Percentiles rank a stretch among this genome's conserved stretches.
phyloP scores from a whole-genome alignment of 2,113 vertebrate species.

The Oncorhynchus mykiss region DNA sequence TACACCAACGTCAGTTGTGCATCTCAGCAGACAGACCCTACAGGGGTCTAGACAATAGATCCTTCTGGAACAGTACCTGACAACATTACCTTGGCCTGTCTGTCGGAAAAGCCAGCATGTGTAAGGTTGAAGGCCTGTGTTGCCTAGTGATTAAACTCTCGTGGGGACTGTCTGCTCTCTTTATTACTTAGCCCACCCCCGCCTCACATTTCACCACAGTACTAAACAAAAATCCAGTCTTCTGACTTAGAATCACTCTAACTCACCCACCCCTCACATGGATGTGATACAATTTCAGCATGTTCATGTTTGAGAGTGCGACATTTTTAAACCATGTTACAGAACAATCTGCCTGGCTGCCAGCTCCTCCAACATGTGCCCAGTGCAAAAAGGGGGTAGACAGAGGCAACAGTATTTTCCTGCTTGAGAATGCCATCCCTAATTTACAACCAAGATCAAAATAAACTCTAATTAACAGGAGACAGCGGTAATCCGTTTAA shows the following conservation, averaged over 20 bases:
- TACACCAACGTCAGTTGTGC: conserved; percentile 5
- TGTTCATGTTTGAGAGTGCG: conserved; percentile 12
- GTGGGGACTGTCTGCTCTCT: background rate
- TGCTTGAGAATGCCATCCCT: conserved; percentile 13
- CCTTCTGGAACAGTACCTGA: background rate
- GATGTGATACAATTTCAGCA: background rate
- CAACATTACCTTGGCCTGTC: background rate
- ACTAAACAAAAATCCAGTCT: background rate
- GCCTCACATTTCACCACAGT: background rate
- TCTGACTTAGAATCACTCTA: background rate
- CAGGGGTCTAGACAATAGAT: background rate
- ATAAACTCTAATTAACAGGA: conserved; percentile 48
- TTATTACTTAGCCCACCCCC: background rate
- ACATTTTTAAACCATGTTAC: conserved; percentile 32
- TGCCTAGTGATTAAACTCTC: conserved; percentile 5
- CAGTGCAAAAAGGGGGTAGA: background rate
- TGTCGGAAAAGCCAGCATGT: background rate
- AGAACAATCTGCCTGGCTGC: conserved; percentile 36
- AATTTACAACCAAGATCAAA: conserved; percentile 31
- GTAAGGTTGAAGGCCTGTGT: background rate
- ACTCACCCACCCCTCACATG: conserved; percentile 13
- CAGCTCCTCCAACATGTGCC: conserved; percentile 17
- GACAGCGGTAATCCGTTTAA: conserved; percentile 53
- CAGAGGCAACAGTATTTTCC: conserved; percentile 33
- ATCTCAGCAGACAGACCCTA: background rate